Conservation (phyloP, 2,888 invertebrate genomes). For the Pseudolycoriella hygida region DNA sequence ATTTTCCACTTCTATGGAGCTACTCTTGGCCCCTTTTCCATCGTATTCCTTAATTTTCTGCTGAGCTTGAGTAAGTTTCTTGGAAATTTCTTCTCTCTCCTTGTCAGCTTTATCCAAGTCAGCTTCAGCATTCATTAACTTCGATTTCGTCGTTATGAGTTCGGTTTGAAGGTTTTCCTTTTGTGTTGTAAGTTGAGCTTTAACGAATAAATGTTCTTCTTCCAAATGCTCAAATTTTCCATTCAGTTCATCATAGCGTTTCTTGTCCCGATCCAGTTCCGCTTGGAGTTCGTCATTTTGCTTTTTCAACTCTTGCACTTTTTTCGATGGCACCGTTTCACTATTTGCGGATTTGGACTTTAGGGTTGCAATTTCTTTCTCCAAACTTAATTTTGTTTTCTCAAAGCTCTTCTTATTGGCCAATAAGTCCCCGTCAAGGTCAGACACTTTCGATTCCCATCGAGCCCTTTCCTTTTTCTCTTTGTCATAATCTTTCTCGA, state of each 20-base stretch:
- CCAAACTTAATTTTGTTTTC: conserved; percentile 40
- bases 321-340: conserved; percentile 45
- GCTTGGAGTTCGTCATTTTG: conserved; percentile 44
- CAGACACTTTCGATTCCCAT: conserved; percentile 42
- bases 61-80: conserved; percentile 20
- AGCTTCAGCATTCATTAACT: conserved; percentile 20
- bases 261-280: conserved; percentile 45
- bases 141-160: conserved; percentile 18
- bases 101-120: conserved; percentile 13
- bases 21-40: conserved; percentile 18
- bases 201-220: conserved; percentile 70
- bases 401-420: background rate
- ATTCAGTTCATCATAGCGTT: conserved; percentile 63
- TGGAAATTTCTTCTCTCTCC: conserved; percentile 23
- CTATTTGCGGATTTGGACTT: conserved; percentile 44
- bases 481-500: conserved; percentile 46
- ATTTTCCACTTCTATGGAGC: conserved; percentile 39
- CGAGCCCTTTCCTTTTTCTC: conserved; percentile 43
- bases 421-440: conserved; percentile 38
- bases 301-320: conserved; percentile 39
- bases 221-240: conserved; percentile 67
- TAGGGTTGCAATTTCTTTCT: conserved; percentile 58
- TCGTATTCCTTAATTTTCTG: conserved; percentile 22
- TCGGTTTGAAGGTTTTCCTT: conserved; percentile 55
- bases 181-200: conserved; percentile 63